phyloP scores from a whole-genome alignment of 2,113 vertebrate species.

The Xenopus borealis region DNA sequence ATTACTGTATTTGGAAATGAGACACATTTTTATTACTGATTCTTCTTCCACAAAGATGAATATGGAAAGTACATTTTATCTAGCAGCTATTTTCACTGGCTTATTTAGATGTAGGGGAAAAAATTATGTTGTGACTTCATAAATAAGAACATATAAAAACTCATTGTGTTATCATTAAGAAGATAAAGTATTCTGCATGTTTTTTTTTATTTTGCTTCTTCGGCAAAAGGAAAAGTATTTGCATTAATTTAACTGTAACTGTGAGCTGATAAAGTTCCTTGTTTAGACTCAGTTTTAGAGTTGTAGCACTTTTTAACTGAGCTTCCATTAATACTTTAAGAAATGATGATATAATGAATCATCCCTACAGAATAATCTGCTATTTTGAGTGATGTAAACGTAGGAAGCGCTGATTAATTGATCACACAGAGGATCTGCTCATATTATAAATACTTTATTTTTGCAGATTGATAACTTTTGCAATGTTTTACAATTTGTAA shows the following conservation, averaged over 20 bases:
- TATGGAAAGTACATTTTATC: not conserved
- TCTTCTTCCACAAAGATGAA: not conserved
- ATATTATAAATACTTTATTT: not conserved
- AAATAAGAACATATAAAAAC: not conserved
- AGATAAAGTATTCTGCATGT: not conserved
- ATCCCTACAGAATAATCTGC: not conserved
- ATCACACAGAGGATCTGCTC: not conserved
- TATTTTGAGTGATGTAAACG: not conserved
- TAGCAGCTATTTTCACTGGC: not conserved
- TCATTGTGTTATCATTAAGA: not conserved
- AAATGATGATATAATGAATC: not conserved
- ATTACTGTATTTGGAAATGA: not conserved
- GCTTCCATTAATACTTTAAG: not conserved
- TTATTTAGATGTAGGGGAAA: not conserved
- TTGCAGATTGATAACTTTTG: not conserved
- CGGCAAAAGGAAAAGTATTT: not conserved
- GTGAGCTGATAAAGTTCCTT: no score
- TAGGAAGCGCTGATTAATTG: not conserved
- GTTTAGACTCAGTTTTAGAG: no score
- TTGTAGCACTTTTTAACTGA: not conserved
- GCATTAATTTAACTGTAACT: not conserved
- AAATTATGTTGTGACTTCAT: not conserved
- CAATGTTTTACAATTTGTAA: not conserved
- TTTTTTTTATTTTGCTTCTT: not conserved
- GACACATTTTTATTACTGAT: not conserved